Base-by-base conservation (phyloP, 2,888 invertebrate genomes). In the Amorpha juglandis region DNA sequence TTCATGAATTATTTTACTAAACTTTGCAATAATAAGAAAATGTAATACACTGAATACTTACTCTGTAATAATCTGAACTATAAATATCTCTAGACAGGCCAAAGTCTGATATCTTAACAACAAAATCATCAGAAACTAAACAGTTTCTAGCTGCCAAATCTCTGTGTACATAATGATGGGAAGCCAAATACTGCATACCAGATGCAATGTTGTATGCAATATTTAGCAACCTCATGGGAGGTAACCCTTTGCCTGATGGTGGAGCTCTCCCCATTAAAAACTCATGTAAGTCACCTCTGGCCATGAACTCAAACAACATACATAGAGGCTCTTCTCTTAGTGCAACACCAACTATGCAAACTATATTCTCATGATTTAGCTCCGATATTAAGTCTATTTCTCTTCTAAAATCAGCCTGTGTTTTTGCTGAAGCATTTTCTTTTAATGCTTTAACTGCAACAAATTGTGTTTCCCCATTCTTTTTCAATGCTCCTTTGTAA, bases 301-400 rank as follows among this genome's bases (percentile, higher is more conserved):
- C 97, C 99, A 99, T 99, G 84, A 98, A 98, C 87, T 99, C 99
- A 90, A 99, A 99, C 27, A 99, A 92, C 98, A 99, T 98, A 82
- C 98, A 98, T 86, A 97, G 95, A 0, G 98, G 98, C 81, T 98
- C 97, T 78, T 97, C 97, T 77, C 97, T 96, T 69, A 98, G 94
- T 67, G 98, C 97, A 9, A 98, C 98, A 0, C 99, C 99, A 68
- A 99, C 94, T 74, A 99, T 95, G 87, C 98, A 98, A 53, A 99
- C 98, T 78, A 99, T 98, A 86, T 99, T 99, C 0, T 98, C 97
- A 92, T 99, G 99, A 70, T 97, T 96, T 69, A 99, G 92, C 86
- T 99, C 98, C 0, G 98, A 97, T 94, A 99, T 98, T 65, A 98
- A 94, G 86, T 98, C 98, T 68, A 98, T 98, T 94, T 99, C 99